Evolutionary conservation across 2,113 vertebrate species (phyloP).

Genomic region (Pitta sordida): DNA sequence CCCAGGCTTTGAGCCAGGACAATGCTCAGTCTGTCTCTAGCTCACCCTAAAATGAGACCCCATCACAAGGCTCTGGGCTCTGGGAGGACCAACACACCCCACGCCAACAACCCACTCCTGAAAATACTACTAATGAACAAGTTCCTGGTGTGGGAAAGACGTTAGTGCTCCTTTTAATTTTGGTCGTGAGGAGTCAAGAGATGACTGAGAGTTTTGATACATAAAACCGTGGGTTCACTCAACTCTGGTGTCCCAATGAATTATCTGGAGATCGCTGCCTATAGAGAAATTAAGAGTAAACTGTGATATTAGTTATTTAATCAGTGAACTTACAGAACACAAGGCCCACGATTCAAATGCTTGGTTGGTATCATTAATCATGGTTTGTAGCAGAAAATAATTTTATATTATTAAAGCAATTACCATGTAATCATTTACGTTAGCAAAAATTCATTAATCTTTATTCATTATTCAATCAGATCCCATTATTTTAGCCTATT

Average conservation of each 20-base stretch:
- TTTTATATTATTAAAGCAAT: constrained; percentile 65
- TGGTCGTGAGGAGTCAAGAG: not conserved
- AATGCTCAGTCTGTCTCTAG: not conserved
- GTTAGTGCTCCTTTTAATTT: not conserved
- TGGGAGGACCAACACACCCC: not conserved
- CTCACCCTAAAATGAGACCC: not conserved
- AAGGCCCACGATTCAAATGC: not conserved
- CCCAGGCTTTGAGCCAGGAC: not conserved
- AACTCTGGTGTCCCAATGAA: not conserved
- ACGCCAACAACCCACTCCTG: not conserved
- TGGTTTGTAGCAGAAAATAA: constrained; percentile 47
- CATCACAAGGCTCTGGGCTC: not conserved
- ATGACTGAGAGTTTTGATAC: not conserved
- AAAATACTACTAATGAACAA: not conserved
- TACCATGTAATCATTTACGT: constrained; percentile 35
- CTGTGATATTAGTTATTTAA: not conserved
- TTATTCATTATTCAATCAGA: constrained; percentile 50
- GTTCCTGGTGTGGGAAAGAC: not conserved
- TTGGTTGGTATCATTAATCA: constrained; percentile 44
- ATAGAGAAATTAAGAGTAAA: not conserved
- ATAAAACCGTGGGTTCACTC: not conserved
- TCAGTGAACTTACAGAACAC: not conserved
- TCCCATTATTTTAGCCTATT: not conserved
- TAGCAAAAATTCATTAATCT: constrained; percentile 61
- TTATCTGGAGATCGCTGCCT: not conserved